Evolutionary conservation across 2,888 invertebrate species (phyloP), one percentile per base, ranked within the genome.

Genomic region (Panzeria rudis): DNA sequence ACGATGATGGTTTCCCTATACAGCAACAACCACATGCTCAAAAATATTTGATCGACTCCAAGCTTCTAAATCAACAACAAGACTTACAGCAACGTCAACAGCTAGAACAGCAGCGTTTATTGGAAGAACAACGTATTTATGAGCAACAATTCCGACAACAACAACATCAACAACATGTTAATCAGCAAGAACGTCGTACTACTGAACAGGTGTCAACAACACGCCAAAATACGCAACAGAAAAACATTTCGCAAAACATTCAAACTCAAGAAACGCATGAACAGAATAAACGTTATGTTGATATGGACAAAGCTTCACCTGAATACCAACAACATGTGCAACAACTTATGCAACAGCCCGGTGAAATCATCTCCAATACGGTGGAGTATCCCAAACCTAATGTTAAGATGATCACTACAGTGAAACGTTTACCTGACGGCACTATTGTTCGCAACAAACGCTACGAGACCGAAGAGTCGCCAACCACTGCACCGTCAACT

Each of bases 381-480:
- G 93, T 95, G 72, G 94, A 95, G 88, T 94, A 95, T 91, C 94
- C 95, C 68, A 95, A 95, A 90, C 94, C 95, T 81, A 94, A 94
- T 91, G 95, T 95, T 56, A 94, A 94, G 92, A 94, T 95, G 86
- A 94, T 94, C 8, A 94, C 94, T 15, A 95, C 96, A 88, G 95
- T 95, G 0, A 94, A 95, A 87, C 94, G 94, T 64, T 91, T 95
- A 54, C 94, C 95, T 0, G 95, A 95, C 89, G 96, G 95, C 17
- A 95, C 95, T 2, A 94, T 94, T 54, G 94, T 95, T 0, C 95
- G 95, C n/a, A 95, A 95, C 83, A 95, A 95, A 23, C 94, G 94
- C 56, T 94, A 95, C 47, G 95, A 95, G 89, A 95, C 95, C 44
- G 93, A 92, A 87, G 92, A 92, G 76, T 9, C 87, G 9, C 75